These are phyloP conservation scores for Lottia scabra DNA, from an alignment of 2,888 invertebrate genomes.

Conservation along the genomic window DNA sequence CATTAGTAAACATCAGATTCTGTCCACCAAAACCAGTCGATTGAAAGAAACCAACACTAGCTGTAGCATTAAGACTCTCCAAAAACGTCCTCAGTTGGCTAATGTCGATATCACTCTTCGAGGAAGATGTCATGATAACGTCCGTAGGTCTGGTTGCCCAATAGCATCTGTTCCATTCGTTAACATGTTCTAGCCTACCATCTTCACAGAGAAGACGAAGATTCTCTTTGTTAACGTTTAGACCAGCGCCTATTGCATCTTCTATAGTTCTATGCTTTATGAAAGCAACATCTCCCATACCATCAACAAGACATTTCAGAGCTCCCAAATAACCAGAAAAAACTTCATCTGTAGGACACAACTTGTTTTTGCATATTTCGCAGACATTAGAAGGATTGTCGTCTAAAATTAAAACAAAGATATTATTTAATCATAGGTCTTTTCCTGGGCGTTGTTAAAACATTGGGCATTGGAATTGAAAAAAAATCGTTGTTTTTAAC, in stretches of 20 bases:
- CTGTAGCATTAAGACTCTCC: neutral
- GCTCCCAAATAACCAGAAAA: constrained; percentile 89
- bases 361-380: constrained; percentile 79
- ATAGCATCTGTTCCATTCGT: constrained; percentile 85
- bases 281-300: constrained; percentile 88
- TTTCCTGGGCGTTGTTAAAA: no score
- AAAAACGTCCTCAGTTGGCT: neutral
- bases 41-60: constrained; percentile 13
- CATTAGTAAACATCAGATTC: constrained; percentile 51
- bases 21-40: constrained; percentile 75
- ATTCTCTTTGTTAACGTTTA: constrained; percentile 70
- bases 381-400: constrained; percentile 80
- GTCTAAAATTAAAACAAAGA: constrained; percentile 69
- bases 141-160: constrained; percentile 89
- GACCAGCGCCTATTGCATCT: neutral
- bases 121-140: constrained; percentile 80
- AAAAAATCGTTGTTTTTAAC: no score
- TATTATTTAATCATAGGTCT: no score
- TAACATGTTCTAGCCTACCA: constrained; percentile 82
- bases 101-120: neutral
- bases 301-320: constrained; percentile 82
- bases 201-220: constrained; percentile 91
- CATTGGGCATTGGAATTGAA: no score
- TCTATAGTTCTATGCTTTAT: constrained; percentile 69
- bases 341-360: constrained; percentile 75